Evolutionary conservation across 2,113 vertebrate genomes (phyloP), one percentile per base, ranked within the genome.

Genomic region (Australoheros scitulus): DNA sequence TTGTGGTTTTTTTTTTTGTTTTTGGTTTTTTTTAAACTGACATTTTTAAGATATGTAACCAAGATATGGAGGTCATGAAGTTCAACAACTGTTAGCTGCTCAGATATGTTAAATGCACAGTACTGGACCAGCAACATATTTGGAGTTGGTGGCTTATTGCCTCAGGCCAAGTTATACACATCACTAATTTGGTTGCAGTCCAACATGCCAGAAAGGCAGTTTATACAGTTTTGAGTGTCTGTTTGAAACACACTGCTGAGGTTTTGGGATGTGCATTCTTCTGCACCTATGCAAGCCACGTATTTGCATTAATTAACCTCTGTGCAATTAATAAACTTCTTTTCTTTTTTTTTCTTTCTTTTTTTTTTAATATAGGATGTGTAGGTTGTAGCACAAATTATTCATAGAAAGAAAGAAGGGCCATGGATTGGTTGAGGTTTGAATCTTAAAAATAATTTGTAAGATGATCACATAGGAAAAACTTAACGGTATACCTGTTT

Each of bases 81-180:
- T 50, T 10, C 41, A 56, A 2, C 7, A 29, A n/a, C n/a, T 55
- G 1, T 11, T 13, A 20, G 6, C 32, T 24, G 26, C 32, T 52
- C 15, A 1, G 34, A 26, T 20, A 5, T 5, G 36, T 29, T 15
- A 32, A 50, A 68, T 0, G 2, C 52, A 52, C 34, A 10, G 24
- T 65, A 80, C 76, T 18, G 77, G 74, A 78, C 55, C 18, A 63
- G 38, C 77, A 61, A 68, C 85, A 86, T 81, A 76, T 80, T 89
- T 89, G 36, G 36, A 76, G 3, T 56, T 1, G 0, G 17, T 70
- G 38, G 13, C 74, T 81, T 80, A 76, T 61, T 47, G 15, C 5
- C 3, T 15, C 6, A 1, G 52, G 24, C 56, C 5, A 34, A 43
- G n/a, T 63, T 38, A 57, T n/a, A 22, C 15, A 11, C 9, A 7